These are phyloP conservation scores for Corythornis madagascariensis DNA, from an alignment of 2,113 vertebrate species.

Conservation along the genomic window DNA sequence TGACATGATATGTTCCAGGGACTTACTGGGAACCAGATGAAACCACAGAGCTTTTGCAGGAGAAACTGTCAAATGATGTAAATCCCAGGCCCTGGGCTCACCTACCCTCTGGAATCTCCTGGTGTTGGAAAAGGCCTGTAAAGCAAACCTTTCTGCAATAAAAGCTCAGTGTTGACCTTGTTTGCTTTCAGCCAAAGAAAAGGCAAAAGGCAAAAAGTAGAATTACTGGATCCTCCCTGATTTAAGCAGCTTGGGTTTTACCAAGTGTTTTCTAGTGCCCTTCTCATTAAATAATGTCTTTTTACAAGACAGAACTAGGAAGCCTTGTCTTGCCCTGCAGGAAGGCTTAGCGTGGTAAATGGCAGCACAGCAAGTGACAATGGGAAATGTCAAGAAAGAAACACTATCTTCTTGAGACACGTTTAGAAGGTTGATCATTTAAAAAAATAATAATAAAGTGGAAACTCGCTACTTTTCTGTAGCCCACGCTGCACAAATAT, in stretches of 20 bases:
- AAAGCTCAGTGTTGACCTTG: background rate
- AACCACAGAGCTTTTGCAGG: background rate
- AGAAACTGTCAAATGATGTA: constrained; percentile 17
- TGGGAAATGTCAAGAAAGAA: background rate
- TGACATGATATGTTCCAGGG: background rate
- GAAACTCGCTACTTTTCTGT: constrained; percentile 33
- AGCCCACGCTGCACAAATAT: constrained; percentile 25
- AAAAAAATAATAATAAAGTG: constrained; percentile 29
- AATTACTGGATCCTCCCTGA: background rate
- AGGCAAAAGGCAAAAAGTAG: background rate
- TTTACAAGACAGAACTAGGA: background rate
- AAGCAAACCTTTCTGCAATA: background rate
- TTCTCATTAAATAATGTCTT: background rate
- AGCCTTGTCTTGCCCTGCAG: background rate
- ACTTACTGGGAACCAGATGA: constrained; percentile 18
- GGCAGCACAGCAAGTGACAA: background rate
- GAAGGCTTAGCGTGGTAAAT: background rate
- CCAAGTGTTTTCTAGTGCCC: background rate
- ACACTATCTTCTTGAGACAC: background rate
- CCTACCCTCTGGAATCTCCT: background rate
- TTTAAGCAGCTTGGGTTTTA: background rate
- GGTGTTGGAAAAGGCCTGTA: background rate
- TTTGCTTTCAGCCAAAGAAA: background rate
- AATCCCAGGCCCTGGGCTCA: background rate
- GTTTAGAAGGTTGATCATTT: background rate